Evolutionary conservation across 1,140 invertebrate species (phyloP).

Genomic region (Drosophila sulfurigaster): DNA sequence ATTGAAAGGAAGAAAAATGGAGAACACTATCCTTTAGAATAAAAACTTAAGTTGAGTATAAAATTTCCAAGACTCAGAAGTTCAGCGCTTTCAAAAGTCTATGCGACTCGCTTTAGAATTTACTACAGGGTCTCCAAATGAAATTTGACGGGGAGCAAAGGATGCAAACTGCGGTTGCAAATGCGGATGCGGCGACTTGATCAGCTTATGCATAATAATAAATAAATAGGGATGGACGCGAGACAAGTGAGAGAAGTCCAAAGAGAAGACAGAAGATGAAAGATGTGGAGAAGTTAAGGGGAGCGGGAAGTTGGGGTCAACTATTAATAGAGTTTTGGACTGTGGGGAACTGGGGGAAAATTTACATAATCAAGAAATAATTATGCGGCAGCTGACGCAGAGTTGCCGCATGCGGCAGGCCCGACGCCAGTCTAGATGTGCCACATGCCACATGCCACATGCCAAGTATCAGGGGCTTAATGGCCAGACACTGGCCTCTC

Average conservation of each 20-base stretch:
- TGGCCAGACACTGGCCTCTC: conserved; percentile 26
- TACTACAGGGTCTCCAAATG: too few species aligned
- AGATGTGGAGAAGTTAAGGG: too few species aligned
- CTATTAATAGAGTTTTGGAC: conserved; percentile 68
- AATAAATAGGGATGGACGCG: background rate
- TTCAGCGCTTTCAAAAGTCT: too few species aligned
- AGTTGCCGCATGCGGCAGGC: conserved; percentile 1
- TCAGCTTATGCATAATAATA: conserved; percentile 29
- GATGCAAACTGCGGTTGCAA: background rate
- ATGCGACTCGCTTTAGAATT: too few species aligned
- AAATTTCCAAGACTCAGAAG: too few species aligned
- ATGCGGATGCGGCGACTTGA: conserved; percentile 4
- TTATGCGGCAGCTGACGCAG: conserved; percentile 71
- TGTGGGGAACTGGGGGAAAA: conserved; percentile 28
- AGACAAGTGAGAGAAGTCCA: background rate
- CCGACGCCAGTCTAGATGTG: background rate
- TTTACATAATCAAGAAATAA: conserved; percentile 83
- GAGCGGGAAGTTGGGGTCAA: conserved; percentile 13
- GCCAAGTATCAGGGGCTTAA: conserved; percentile 29
- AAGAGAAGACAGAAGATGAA: background rate
- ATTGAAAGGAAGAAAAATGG: too few species aligned
- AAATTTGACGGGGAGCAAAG: background rate
- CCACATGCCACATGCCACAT: conserved; percentile 15
- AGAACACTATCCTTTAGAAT: too few species aligned
- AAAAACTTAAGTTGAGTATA: too few species aligned